These are phyloP conservation scores for Leucoma salicis DNA, from an alignment of 2,888 invertebrate species.

Conservation along the genomic window DNA sequence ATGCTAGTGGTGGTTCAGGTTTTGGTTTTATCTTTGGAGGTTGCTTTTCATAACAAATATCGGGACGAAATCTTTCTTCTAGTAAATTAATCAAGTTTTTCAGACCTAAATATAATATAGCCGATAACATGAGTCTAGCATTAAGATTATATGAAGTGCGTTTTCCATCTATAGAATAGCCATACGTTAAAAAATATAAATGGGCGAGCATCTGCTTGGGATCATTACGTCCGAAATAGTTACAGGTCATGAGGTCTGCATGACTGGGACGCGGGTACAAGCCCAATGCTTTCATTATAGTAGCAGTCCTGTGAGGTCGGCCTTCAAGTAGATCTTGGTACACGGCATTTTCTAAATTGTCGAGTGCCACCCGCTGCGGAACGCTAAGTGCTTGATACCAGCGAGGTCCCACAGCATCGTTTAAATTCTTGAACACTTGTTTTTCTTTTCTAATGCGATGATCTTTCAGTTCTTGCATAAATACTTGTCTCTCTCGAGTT, in stretches of 20 bases:
- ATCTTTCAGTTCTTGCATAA: slow-evolving; percentile 64
- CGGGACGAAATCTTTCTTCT: slow-evolving; percentile 51
- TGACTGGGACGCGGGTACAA: slow-evolving; percentile 51
- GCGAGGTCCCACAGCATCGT: slow-evolving; percentile 50
- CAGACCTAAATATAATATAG: slow-evolving; percentile 63
- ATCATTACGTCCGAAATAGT: slow-evolving; percentile 53
- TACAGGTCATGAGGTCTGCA: slow-evolving; percentile 56
- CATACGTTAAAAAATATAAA: slow-evolving; percentile 52
- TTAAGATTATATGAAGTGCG: slow-evolving; percentile 53
- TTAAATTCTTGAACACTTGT: slow-evolving; percentile 37
- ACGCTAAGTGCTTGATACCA: slow-evolving; percentile 73
- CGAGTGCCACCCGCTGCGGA: slow-evolving; percentile 55
- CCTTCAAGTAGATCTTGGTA: slow-evolving; percentile 68
- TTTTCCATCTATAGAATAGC: slow-evolving; percentile 56
- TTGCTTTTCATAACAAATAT: slow-evolving; percentile 24
- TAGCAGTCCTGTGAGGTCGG: slow-evolving; percentile 47
- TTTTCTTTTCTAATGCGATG: slow-evolving; percentile 45
- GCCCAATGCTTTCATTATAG: slow-evolving; percentile 52
- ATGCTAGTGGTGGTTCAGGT: slow-evolving; percentile 38
- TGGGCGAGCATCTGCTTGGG: slow-evolving; percentile 66
- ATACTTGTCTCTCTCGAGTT: slow-evolving; percentile 55
- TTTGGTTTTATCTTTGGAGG: slow-evolving; percentile 42
- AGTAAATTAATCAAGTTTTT: slow-evolving; percentile 50
- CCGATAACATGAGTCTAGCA: slow-evolving; percentile 60
- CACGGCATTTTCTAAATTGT: slow-evolving; percentile 49